phyloP scores from a whole-genome alignment of 2,888 invertebrate genomes.

The Lycia hirtaria region DNA sequence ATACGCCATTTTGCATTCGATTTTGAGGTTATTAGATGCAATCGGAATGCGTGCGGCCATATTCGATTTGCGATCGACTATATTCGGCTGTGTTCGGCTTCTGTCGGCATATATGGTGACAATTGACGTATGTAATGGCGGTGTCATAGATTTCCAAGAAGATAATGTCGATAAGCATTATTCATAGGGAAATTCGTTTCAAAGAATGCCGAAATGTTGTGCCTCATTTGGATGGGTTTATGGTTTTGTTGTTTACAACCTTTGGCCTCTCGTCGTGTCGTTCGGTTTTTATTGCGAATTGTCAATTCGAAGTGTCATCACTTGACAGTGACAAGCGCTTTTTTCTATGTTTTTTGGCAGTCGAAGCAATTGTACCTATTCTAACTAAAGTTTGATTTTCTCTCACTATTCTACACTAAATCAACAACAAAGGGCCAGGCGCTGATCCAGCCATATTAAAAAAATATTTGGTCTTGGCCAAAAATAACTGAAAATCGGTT shows the following conservation, averaged over 20 bases:
- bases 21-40: slow-evolving; percentile 85
- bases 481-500: too few relatives aligned
- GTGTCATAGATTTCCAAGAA: slow-evolving; percentile 73
- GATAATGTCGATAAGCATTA: slow-evolving; percentile 55
- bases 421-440: too few relatives aligned
- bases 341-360: neutral
- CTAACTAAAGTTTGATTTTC: neutral
- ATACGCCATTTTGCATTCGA: slow-evolving; percentile 83
- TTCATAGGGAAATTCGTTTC: slow-evolving; percentile 62
- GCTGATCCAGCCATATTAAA: too few relatives aligned
- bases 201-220: slow-evolving; percentile 48
- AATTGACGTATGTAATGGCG: slow-evolving; percentile 71
- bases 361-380: neutral
- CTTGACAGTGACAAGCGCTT: slow-evolving; percentile 4
- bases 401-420: too few relatives aligned
- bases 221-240: slow-evolving; percentile 41
- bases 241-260: slow-evolving; percentile 41
- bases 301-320: slow-evolving; percentile 12
- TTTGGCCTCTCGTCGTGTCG: slow-evolving; percentile 21
- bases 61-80: slow-evolving; percentile 70
- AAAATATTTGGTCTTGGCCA: too few relatives aligned
- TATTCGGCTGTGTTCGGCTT: slow-evolving; percentile 71
- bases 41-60: slow-evolving; percentile 82
- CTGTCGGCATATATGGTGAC: slow-evolving; percentile 64
- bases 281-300: slow-evolving; percentile 25